phyloP scores from a whole-genome alignment of 1,140 invertebrate species.

The Drosophila nikananu region DNA sequence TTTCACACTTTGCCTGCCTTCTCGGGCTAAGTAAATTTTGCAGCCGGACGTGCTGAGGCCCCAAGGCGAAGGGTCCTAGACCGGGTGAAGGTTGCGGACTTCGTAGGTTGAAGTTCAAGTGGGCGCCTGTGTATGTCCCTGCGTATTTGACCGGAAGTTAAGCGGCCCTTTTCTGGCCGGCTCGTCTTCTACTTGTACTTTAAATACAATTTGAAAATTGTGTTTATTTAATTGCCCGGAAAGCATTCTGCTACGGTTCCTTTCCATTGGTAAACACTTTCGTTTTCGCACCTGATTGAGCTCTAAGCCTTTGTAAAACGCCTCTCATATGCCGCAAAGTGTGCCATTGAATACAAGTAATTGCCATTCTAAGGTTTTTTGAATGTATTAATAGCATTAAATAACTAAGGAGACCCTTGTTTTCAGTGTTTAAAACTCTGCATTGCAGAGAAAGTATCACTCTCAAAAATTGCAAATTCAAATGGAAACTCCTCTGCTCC shows the following conservation, averaged over 20 bases:
- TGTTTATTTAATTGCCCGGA: conserved; percentile 83
- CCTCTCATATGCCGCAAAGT: conserved; percentile 29
- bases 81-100: conserved; percentile 53
- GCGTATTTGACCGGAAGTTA: conserved; percentile 72
- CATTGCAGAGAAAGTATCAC: not conserved
- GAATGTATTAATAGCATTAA: not conserved
- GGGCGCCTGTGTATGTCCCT: conserved; percentile 37
- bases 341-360: not conserved
- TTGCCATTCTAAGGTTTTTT: not conserved
- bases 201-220: conserved; percentile 84
- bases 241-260: conserved; percentile 52
- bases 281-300: conserved; percentile 64
- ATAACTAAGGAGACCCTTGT: not conserved
- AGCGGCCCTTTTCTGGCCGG: conserved; percentile 39
- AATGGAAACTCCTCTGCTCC: not conserved
- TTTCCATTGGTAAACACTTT: conserved; percentile 49
- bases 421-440: not conserved
- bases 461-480: not conserved
- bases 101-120: conserved; percentile 58
- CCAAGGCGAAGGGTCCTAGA: conserved; percentile 9
- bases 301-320: conserved; percentile 33
- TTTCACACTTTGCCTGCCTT: conserved; percentile 72
- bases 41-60: conserved; percentile 57
- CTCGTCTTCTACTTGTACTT: conserved; percentile 57
- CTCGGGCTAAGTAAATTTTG: conserved; percentile 49